Evolutionary conservation across 2,113 vertebrate species (phyloP).

Genomic region (Balaeniceps rex): DNA sequence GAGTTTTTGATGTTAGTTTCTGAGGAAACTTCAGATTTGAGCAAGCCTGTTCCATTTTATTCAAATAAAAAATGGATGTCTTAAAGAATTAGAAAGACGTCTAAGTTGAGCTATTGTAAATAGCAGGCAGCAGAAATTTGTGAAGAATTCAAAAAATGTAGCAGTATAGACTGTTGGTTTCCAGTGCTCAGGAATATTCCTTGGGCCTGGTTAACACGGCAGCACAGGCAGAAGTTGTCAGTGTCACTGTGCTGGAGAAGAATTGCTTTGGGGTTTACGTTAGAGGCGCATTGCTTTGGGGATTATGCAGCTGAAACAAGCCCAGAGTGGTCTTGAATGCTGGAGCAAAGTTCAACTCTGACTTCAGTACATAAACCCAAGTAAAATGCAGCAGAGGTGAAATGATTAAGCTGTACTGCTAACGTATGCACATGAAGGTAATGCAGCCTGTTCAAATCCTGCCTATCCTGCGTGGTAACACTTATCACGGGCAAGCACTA

Average conservation of each 20-base stretch:
- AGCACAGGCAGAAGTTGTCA: neutral
- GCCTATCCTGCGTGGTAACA: neutral
- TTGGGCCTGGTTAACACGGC: neutral
- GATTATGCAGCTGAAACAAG: neutral
- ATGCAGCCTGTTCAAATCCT: neutral
- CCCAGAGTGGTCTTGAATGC: neutral
- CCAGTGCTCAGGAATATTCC: neutral
- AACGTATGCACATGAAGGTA: neutral
- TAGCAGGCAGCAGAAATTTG: neutral
- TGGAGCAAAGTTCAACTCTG: neutral
- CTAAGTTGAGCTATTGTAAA: neutral
- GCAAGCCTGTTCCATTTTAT: neutral
- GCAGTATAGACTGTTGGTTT: neutral
- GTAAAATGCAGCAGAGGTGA: neutral
- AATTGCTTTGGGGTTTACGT: neutral
- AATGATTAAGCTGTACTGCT: neutral
- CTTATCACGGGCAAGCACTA: neutral
- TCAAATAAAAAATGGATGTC: neutral
- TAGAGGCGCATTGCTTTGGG: neutral
- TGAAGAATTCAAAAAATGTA: neutral
- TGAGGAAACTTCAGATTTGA: neutral
- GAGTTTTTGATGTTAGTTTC: neutral
- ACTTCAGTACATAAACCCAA: neutral
- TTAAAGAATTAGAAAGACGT: neutral
- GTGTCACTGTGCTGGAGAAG: neutral